phyloP scores from a whole-genome alignment of 2,113 vertebrate genomes.

The Promerops cafer region DNA sequence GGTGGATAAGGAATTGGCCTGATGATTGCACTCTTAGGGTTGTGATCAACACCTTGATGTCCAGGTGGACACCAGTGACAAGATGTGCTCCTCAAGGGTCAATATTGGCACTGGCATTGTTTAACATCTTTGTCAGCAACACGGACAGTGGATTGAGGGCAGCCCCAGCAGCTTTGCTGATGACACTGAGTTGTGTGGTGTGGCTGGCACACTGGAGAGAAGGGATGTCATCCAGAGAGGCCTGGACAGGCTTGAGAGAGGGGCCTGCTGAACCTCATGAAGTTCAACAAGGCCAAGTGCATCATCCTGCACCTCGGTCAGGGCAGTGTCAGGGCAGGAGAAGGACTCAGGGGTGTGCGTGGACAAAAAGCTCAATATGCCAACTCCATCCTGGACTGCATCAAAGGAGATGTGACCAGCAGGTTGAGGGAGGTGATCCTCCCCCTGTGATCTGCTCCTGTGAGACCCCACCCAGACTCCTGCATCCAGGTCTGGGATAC shows the following conservation, averaged over 20 bases:
- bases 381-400: background rate
- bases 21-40: background rate
- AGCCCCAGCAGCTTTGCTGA: background rate
- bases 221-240: background rate
- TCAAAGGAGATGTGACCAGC: background rate
- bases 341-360: background rate
- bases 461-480: background rate
- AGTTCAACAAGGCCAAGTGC: background rate
- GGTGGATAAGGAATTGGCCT: background rate
- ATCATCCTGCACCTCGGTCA: background rate
- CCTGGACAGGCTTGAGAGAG: background rate
- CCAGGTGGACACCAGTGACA: background rate
- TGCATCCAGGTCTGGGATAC: too few species aligned
- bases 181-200: background rate
- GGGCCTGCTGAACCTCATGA: background rate
- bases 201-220: background rate
- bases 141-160: background rate
- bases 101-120: background rate
- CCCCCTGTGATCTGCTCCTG: background rate
- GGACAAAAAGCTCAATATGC: background rate
- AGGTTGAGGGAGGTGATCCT: rapidly evolving
- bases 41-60: background rate
- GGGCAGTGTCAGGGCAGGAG: background rate
- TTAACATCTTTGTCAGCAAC: background rate
- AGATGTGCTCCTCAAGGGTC: background rate